Base-by-base conservation (phyloP, 2,113 vertebrate species). In the Cyanoramphus novaezelandiae region DNA sequence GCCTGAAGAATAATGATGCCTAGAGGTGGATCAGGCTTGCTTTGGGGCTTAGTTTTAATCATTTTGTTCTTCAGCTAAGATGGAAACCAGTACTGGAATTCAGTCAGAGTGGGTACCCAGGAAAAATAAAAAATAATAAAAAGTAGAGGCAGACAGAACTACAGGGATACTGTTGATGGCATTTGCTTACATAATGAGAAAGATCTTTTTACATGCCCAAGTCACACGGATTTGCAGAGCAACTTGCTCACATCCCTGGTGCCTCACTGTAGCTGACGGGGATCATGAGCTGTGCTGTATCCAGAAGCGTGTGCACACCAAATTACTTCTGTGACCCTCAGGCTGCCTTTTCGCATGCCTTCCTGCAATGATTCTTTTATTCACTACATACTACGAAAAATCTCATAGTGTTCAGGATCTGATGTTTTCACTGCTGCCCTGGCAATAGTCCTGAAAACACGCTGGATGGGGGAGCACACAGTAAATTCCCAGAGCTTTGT, bases 401-500 rank as follows among this genome's bases (percentile, higher is more conserved):
- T 17, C 20, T 64, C 62, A 68, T 55, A 43, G 47, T 11, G 4
- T 69, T 88, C 43, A 60, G 57, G 57, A 90, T 53, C 29, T 55
- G 49, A 3, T 90, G 82, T 77, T 91, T 87, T 85, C 52, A 81
- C 65, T 89, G 72, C 67, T 91, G 81, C 50, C 55, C 64, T 77
- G 57, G 74, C 62, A 71, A 71, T 53, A 93, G 47, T 52, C 63
- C 39, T 79, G 82, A 63, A 64, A 70, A 78, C 71, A 12, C 2
- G 1, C 71, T 76, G 74, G 35, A 52, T 74, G 15, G n/a, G 49
- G 50, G 47, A 88, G 49, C 41, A 92, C 77, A 67, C 44, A 49
- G 47, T 71, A 68, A 93, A 85, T 80, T 91, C 55, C 93, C 70
- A 82, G 88, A 57, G 78, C 76, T 84, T 62, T 52, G 9, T 62